These are phyloP conservation scores for Harpagifer antarcticus DNA, from an alignment of 2,797 vertebrate genomes.

Conservation along the genomic window DNA sequence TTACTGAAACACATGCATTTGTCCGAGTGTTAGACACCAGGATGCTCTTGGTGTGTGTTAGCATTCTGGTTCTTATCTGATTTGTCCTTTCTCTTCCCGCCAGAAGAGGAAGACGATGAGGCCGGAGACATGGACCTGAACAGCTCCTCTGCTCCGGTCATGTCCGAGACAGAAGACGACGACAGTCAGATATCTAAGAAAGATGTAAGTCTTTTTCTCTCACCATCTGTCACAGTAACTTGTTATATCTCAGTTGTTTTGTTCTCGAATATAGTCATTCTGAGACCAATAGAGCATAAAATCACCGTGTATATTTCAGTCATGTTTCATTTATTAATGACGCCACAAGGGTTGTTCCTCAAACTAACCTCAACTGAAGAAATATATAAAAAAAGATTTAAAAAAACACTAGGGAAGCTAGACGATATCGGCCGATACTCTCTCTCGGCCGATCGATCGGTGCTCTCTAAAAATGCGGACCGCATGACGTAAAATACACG, in stretches of 20 bases:
- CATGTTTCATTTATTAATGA: background rate
- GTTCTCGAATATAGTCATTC: background rate
- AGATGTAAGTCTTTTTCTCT: conserved; percentile 80
- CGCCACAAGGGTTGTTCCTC: too few species aligned
- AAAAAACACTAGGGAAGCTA: too few species aligned
- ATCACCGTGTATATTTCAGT: background rate
- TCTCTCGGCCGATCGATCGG: too few species aligned
- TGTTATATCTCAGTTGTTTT: background rate
- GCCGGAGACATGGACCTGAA: conserved; percentile 80
- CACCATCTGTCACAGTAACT: background rate
- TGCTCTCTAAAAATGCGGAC: too few species aligned
- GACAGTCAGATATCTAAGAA: conserved; percentile 88
- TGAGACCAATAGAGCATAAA: background rate
- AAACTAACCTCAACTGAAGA: too few species aligned
- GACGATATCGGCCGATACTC: too few species aligned
- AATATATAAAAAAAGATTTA: too few species aligned
- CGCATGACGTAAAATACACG: too few species aligned
- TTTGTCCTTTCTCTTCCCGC: background rate
- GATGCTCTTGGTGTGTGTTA: background rate
- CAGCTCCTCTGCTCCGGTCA: conserved; percentile 73
- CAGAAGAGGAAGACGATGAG: conserved; percentile 86
- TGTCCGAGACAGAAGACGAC: conserved; percentile 90
- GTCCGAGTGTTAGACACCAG: background rate
- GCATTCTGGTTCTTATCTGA: background rate
- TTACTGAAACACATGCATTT: background rate